Evolutionary conservation across 2,888 invertebrate genomes (phyloP), one percentile per base, ranked within the genome.

Genomic region (Polylopha cassiicola): DNA sequence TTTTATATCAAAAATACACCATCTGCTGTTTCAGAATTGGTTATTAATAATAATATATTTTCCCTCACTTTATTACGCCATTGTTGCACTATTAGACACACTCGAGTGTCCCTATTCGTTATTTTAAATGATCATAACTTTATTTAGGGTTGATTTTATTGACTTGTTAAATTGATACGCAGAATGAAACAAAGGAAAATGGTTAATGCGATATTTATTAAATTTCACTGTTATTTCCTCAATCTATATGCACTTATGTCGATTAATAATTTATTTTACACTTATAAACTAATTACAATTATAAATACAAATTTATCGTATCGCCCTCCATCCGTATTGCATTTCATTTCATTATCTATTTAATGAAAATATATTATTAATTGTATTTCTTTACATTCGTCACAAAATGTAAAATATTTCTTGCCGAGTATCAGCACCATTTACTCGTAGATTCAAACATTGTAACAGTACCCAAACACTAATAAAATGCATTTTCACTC

Each of bases 141-240:
- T 46, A 41, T 50, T 46, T 53, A 50, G 61, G 52, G 57, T 47
- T 45, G 31, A 28, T 34, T 29, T 37, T 47, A 42, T 48, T 48
- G 43, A 46, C 45, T 43, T 41, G 37, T 44, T 41, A 41, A 41
- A 33, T 41, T 31, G 34, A 31, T 27, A 33, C 17, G 31, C 16
- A 17, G 14, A 44, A 37, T 47, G 57, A 57, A 55, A 65, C 58
- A 58, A 56, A 51, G 58, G 39, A 47, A 22, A 77, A 71, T 80
- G 79, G 74, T 77, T 82, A 84, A 82, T 85, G 78, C 78, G 73
- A 75, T 82, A 81, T 85, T 85, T 85, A 85, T 82, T 84, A 76
- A 81, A 74, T 78, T 82, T 84, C 82, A 82, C 78, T 79, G 80
- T 81, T 72, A 75, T 80, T 71, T 78, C 66, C 71, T 76, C 81